These are phyloP conservation scores for Synergus itoensis DNA, from an alignment of 2,888 invertebrate species.

Conservation along the genomic window DNA sequence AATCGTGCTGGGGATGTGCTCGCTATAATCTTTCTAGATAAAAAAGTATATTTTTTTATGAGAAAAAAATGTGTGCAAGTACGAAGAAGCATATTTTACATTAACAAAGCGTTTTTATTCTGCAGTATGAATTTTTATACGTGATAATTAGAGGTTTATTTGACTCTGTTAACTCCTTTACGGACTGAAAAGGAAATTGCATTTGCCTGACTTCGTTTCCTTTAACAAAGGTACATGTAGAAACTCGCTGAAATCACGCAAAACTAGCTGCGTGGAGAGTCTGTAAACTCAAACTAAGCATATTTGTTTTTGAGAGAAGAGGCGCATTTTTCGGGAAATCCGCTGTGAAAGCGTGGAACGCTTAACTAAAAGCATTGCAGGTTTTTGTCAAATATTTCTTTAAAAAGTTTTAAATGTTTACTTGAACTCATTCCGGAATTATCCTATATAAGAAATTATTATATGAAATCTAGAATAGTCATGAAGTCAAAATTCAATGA, in stretches of 20 bases:
- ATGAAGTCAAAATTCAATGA: background rate
- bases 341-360: background rate
- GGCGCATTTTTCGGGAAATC: conserved; percentile 2
- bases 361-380: background rate
- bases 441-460: too few relatives aligned
- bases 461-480: background rate
- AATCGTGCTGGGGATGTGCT: too few relatives aligned
- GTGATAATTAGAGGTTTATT: conserved; percentile 20
- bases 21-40: too few relatives aligned
- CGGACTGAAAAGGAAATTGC: background rate
- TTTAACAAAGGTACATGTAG: conserved; percentile 1
- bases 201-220: conserved; percentile 30
- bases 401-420: too few relatives aligned
- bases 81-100: background rate
- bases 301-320: conserved; percentile 25
- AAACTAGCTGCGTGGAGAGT: conserved; percentile 9
- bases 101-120: background rate
- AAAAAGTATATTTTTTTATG: background rate
- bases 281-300: conserved; percentile 20
- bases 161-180: conserved; percentile 8
- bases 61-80: background rate
- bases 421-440: background rate
- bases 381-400: background rate
- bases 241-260: conserved; percentile 20
- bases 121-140: background rate